Conservation (phyloP, 2,888 invertebrate genomes). For the Nemotelus pantherinus region DNA sequence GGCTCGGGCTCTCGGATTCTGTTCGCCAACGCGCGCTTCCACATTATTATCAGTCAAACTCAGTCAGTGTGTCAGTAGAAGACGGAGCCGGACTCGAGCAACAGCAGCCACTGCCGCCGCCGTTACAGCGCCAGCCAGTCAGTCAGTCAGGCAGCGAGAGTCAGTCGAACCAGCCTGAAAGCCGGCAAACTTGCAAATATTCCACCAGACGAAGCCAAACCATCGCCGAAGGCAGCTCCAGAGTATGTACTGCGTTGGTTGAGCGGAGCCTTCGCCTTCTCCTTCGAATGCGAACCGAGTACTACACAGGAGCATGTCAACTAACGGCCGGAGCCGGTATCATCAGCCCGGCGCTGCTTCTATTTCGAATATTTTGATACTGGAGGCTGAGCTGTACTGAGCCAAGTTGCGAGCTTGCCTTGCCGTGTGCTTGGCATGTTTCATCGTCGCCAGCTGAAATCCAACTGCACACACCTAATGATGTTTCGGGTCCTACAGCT, state of each 20-base stretch:
- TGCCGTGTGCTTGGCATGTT: background rate
- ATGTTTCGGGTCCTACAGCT: slow-evolving; percentile 16
- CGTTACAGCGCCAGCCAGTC: background rate
- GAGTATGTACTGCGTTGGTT: background rate
- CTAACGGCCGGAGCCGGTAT: slow-evolving; percentile 1
- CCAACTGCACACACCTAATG: slow-evolving; percentile 36
- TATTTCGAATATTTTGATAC: slow-evolving; percentile 22
- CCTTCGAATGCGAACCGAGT: slow-evolving; percentile 23
- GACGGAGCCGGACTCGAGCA: background rate
- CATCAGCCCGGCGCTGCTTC: background rate
- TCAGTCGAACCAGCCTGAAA: background rate
- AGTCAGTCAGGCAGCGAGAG: background rate
- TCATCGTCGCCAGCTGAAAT: slow-evolving; percentile 40
- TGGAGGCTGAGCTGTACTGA: slow-evolving; percentile 15
- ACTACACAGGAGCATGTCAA: slow-evolving; percentile 36
- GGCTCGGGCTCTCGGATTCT: background rate
- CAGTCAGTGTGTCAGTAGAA: slow-evolving; percentile 17
- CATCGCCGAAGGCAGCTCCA: background rate
- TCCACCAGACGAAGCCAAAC: slow-evolving; percentile 11
- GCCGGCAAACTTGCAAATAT: slow-evolving; percentile 14
- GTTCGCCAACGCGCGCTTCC: slow-evolving; percentile 30
- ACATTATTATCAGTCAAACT: background rate
- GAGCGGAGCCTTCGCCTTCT: slow-evolving; percentile 16
- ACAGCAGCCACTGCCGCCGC: background rate
- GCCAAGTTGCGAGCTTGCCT: background rate